These are phyloP conservation scores for Lagenorhynchus albirostris DNA, from an alignment of 2,113 vertebrate species.

Conservation along the genomic window DNA sequence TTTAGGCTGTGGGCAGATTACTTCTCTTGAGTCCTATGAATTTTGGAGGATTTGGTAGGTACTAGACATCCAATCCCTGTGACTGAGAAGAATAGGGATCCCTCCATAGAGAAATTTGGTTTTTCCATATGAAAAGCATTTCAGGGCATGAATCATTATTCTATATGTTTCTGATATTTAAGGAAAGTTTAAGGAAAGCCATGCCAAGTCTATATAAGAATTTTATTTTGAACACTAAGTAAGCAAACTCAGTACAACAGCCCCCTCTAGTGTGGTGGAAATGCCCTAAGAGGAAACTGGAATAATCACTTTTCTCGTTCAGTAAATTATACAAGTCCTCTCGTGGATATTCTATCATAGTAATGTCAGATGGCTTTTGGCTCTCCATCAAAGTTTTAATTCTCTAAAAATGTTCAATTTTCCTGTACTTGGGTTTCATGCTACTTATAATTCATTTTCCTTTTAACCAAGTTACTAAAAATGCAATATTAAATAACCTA, in stretches of 20 bases:
- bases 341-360: not conserved
- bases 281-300: not conserved
- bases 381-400: not conserved
- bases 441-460: conserved; percentile 19
- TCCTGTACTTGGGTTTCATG: not conserved
- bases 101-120: not conserved
- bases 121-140: not conserved
- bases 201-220: not conserved
- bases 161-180: not conserved
- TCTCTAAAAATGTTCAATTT: not conserved
- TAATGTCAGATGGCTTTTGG: not conserved
- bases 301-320: not conserved
- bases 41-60: not conserved
- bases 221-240: not conserved
- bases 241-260: conserved; percentile 55
- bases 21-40: not conserved
- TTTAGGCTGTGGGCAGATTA: not conserved
- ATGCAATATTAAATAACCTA: conserved; percentile 12
- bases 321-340: not conserved
- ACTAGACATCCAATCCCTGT: not conserved
- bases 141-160: not conserved
- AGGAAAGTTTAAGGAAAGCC: not conserved
- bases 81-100: not conserved
- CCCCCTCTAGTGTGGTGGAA: conserved; percentile 68
- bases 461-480: conserved; percentile 44